These are phyloP conservation scores for Onychomys leucogaster DNA, from an alignment of 2,797 vertebrate species.

Conservation along the genomic window DNA sequence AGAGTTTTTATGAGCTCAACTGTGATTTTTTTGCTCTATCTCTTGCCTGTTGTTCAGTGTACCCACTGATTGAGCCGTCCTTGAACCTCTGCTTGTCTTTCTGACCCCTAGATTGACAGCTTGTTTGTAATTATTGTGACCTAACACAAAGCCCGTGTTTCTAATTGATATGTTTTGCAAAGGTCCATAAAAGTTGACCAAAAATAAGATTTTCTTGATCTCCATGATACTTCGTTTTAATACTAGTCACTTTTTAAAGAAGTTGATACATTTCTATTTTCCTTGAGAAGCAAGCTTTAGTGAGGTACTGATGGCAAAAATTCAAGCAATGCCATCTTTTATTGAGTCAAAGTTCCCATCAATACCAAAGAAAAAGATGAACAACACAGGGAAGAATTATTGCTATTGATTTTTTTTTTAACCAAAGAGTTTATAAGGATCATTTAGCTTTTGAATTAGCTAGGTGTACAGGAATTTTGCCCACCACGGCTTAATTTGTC, in stretches of 20 bases:
- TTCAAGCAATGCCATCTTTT: slow-evolving; percentile 39
- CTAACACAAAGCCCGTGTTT: slow-evolving; percentile 58
- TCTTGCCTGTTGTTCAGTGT: slow-evolving; percentile 41
- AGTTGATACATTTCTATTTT: slow-evolving; percentile 59
- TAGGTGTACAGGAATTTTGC: slow-evolving; percentile 22
- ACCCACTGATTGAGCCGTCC: slow-evolving; percentile 45
- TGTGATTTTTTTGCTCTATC: slow-evolving; percentile 47
- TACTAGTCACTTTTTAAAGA: slow-evolving; percentile 3
- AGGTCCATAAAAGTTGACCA: slow-evolving; percentile 31
- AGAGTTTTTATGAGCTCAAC: slow-evolving; percentile 11
- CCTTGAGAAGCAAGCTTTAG: neutral
- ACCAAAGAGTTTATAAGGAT: slow-evolving; percentile 28
- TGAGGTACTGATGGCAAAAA: slow-evolving; percentile 52
- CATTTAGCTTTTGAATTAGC: slow-evolving; percentile 67
- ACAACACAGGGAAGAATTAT: slow-evolving; percentile 10
- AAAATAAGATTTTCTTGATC: slow-evolving; percentile 8
- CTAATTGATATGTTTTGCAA: slow-evolving; percentile 26
- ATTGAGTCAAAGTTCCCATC: slow-evolving; percentile 55
- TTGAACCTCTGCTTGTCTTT: slow-evolving; percentile 40
- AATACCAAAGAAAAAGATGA: slow-evolving; percentile 64
- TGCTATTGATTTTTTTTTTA: slow-evolving; percentile 6
- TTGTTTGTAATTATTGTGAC: neutral
- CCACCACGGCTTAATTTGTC: slow-evolving; percentile 55
- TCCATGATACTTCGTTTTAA: slow-evolving; percentile 28
- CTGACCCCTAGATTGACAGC: slow-evolving; percentile 65